A percentile compares a stretch with the other conserved stretches of the same genome.
These are phyloP conservation scores for Pocillopora meandrina DNA, from an alignment of 92 coral and sea anemone genomes.

Conservation along the genomic window DNA sequence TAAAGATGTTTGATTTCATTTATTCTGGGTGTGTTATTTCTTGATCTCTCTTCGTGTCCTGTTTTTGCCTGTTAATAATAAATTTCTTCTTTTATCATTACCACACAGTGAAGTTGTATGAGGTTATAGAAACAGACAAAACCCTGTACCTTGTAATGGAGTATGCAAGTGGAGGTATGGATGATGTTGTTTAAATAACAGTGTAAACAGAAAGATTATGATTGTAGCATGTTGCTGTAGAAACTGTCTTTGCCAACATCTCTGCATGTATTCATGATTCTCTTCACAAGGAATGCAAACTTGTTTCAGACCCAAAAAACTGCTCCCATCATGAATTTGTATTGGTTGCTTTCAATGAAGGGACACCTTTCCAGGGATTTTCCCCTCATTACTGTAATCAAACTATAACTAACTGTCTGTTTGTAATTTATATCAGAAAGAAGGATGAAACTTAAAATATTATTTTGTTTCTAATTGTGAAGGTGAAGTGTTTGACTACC, in stretches of 20 bases:
- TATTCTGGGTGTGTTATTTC: not conserved
- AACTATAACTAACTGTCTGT: not conserved
- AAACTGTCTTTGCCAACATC: too few species aligned
- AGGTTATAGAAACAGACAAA: slow-evolving; percentile 99
- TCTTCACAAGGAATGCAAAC: too few species aligned
- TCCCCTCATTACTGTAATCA: not conserved
- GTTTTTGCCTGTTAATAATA: too few species aligned
- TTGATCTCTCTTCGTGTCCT: too few species aligned
- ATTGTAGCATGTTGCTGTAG: too few species aligned
- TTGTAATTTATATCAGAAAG: not conserved
- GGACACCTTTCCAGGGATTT: not conserved
- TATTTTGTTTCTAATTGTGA: not conserved
- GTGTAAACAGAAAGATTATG: too few species aligned
- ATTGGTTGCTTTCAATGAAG: too few species aligned
- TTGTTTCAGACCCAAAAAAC: too few species aligned
- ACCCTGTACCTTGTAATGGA: slow-evolving; percentile 96
- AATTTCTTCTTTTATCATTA: not conserved
- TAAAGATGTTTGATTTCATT: slow-evolving; percentile 2
- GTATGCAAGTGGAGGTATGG: slow-evolving; percentile 98
- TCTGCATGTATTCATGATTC: too few species aligned
- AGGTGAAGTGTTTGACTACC: slow-evolving; percentile 99
- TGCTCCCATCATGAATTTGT: too few species aligned
- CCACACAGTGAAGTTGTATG: slow-evolving; percentile 87
- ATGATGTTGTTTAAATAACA: too few species aligned
- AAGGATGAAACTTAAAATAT: not conserved